Base-by-base conservation (phyloP, 2,888 invertebrate genomes). In the Apamea crenata region DNA sequence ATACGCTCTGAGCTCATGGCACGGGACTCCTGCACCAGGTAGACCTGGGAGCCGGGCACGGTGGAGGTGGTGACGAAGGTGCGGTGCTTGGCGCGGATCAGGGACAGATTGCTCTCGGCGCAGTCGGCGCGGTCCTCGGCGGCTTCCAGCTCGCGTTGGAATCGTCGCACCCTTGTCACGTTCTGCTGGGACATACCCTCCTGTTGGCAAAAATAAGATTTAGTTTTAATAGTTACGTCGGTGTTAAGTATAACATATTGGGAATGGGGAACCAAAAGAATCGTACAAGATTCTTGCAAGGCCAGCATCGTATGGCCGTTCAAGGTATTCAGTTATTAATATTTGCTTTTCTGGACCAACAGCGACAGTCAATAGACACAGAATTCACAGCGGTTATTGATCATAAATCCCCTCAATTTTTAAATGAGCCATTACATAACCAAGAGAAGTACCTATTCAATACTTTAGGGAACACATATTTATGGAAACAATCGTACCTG, bases 31-130 rank as follows among this genome's bases (percentile, higher is more conserved):
- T 98, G 98, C 90, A 99, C 99, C 96, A 99, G 97, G 97, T 99
- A 99, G 92, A 99, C 98, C 97, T 98, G 98, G 94, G 99, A 99
- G 93, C 99, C 99, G 96, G 99, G 99, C 93, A 99, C 98, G 91
- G 98, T 98, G 96, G 98, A 98, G 96, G 99, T 99, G 97, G 99
- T 99, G 94, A 99, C 99, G 97, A 99, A 99, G 96, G 99, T 99
- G 97, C 99, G 99, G 97, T 99, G 99, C 97, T 99, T 99, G 97
- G 99, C 99, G 93, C 99, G 98, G 97, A 99, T 99, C 96, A 99
- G 97, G 92, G 98, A 98, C 95, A 99, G 97, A 97, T 98, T 99
- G 97, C 98, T 98, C 97, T 99, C 99, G 91, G 99, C 99, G 91
- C 98, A 98, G 93, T 99, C 99, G 92, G 99, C 99, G 91, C 99